These are phyloP conservation scores for Danio aesculapii DNA, from an alignment of 2,797 vertebrate genomes.

Conservation along the genomic window DNA sequence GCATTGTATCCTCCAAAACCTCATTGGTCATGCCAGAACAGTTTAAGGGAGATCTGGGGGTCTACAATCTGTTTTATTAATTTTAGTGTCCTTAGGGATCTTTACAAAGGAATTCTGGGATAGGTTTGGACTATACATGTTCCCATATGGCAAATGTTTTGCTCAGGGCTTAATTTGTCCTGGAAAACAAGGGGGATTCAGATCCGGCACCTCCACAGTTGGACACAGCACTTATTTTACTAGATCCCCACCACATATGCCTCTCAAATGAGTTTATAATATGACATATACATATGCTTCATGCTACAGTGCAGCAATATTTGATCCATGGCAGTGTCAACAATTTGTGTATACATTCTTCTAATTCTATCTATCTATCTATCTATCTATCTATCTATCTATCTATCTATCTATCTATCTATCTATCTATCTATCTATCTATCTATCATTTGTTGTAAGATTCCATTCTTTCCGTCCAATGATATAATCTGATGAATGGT, in stretches of 20 bases:
- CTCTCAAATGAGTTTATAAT: background rate
- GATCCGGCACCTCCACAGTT: constrained; percentile 1
- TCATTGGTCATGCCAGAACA: constrained; percentile 37
- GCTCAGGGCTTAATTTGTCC: constrained; percentile 25
- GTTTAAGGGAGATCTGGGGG: constrained; percentile 53
- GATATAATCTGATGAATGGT: too few species aligned
- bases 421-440: too few species aligned
- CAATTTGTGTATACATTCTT: background rate
- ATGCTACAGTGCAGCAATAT: background rate
- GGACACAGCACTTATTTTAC: background rate
- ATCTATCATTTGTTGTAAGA: too few species aligned
- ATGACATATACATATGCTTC: background rate
- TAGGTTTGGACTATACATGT: constrained; percentile 31
- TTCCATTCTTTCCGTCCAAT: too few species aligned
- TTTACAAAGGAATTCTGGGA: constrained; percentile 45
- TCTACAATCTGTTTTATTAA: constrained; percentile 58
- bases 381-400: too few species aligned
- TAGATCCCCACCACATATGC: background rate
- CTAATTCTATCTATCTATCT: too few species aligned
- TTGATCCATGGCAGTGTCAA: background rate
- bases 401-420: too few species aligned
- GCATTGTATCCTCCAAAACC: constrained; percentile 34
- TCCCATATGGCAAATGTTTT: constrained; percentile 56
- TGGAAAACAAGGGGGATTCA: background rate
- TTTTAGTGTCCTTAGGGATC: constrained; percentile 49